A percentile compares a stretch with the other conserved stretches of the same genome.
These are phyloP conservation scores for Enteromius unitaeniatus DNA, from an alignment of 2,797 vertebrate genomes.

Conservation along the genomic window DNA sequence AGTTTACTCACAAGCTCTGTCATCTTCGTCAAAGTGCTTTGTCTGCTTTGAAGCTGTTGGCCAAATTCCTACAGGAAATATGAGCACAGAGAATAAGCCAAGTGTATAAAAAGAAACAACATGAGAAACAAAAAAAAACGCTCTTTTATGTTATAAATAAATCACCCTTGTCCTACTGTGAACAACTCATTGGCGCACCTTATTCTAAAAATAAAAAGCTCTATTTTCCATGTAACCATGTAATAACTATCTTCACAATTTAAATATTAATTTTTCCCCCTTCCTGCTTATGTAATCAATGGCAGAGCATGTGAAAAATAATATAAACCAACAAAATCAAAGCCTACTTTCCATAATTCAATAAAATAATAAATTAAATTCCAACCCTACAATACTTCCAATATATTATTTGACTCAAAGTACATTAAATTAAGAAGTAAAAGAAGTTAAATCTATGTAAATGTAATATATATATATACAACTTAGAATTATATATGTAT, in stretches of 20 bases:
- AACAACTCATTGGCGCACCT: background rate
- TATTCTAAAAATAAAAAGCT: slow-evolving; percentile 10
- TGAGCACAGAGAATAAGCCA: slow-evolving; percentile 26
- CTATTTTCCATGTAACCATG: background rate
- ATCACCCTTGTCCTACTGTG: background rate
- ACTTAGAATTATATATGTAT: too few species aligned
- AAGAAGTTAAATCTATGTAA: background rate
- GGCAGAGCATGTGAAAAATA: background rate
- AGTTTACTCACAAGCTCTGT: slow-evolving; percentile 85
- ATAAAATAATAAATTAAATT: background rate
- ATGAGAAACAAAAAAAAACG: background rate
- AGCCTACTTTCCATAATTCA: background rate
- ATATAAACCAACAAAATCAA: background rate
- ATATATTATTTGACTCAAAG: background rate
- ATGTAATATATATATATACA: background rate
- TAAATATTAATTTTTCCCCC: background rate
- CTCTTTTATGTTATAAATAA: slow-evolving; percentile 10
- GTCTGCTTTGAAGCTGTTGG: slow-evolving; percentile 87
- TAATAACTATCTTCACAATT: background rate
- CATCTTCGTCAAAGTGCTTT: slow-evolving; percentile 83
- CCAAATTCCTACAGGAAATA: slow-evolving; percentile 83
- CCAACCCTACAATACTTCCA: background rate
- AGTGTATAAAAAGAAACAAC: background rate
- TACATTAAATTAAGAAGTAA: background rate
- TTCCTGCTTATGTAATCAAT: background rate